A percentile compares a stretch with the other conserved stretches of the same genome.
Conservation (phyloP, 2,113 vertebrate genomes). For the Heterochromis multidens region DNA sequence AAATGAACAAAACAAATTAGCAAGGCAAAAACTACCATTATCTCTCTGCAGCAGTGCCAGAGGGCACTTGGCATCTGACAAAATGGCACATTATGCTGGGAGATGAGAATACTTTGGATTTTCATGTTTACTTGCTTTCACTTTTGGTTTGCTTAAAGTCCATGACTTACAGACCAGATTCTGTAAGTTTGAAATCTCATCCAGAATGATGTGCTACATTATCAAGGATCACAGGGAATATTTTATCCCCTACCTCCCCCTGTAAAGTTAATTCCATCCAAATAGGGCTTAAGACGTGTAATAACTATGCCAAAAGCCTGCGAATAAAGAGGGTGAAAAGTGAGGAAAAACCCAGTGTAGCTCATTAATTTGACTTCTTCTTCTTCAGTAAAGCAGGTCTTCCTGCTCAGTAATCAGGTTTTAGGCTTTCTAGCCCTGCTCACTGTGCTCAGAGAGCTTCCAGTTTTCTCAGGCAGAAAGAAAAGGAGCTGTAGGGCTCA, state of each 20-base stretch:
- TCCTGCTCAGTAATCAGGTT: neutral
- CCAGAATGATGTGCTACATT: neutral
- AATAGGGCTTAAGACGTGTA: neutral
- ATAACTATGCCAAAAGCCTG: neutral
- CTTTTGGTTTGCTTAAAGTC: neutral
- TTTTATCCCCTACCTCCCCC: neutral
- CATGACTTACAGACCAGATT: neutral
- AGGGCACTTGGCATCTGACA: neutral
- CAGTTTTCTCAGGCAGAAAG: constrained; percentile 26
- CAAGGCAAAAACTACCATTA: no score
- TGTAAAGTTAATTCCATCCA: neutral
- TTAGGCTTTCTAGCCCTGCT: neutral
- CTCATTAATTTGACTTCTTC: neutral
- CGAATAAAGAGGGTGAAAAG: neutral
- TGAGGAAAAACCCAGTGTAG: neutral
- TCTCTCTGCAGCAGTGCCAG: neutral
- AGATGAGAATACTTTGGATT: neutral
- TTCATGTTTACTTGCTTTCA: neutral
- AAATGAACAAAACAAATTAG: no score
- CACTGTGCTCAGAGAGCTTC: neutral
- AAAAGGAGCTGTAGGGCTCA: constrained; percentile 13
- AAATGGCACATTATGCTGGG: neutral
- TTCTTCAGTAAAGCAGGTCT: neutral
- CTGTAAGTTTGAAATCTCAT: neutral
- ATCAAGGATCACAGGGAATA: neutral